phyloP scores from a whole-genome alignment of 2,888 invertebrate species.

The Globia sparganii region DNA sequence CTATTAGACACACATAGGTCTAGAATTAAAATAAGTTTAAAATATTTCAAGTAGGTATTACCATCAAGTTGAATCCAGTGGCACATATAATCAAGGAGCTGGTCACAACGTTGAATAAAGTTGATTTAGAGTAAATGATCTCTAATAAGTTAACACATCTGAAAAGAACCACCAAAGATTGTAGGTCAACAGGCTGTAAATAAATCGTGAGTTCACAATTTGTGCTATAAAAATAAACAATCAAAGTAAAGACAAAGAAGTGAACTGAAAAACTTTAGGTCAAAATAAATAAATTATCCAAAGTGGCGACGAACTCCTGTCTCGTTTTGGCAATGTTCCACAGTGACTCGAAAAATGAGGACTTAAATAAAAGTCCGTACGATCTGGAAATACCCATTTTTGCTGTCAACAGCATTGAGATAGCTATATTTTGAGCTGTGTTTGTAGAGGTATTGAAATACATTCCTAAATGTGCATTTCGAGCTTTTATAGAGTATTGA shows the following conservation, averaged over 20 bases:
- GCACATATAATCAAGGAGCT: slow-evolving; percentile 80
- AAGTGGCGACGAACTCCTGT: slow-evolving; percentile 37
- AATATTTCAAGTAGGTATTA: slow-evolving; percentile 41
- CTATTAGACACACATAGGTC: neutral
- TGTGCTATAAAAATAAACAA: slow-evolving; percentile 27
- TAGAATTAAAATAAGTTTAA: neutral
- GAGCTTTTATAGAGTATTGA: neutral
- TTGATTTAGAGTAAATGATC: slow-evolving; percentile 73
- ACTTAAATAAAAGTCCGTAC: slow-evolving; percentile 38
- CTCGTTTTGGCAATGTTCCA: slow-evolving; percentile 61
- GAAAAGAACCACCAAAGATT: slow-evolving; percentile 54
- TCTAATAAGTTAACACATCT: slow-evolving; percentile 78
- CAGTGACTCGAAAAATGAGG: slow-evolving; percentile 42
- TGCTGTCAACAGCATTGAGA: slow-evolving; percentile 13
- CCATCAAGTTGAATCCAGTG: slow-evolving; percentile 78
- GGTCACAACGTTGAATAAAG: slow-evolving; percentile 74
- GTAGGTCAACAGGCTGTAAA: neutral
- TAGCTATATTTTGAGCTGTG: slow-evolving; percentile 7
- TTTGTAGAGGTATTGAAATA: neutral
- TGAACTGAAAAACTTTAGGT: slow-evolving; percentile 25
- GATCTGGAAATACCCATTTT: slow-evolving; percentile 24
- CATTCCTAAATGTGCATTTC: neutral
- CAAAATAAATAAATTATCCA: slow-evolving; percentile 50
- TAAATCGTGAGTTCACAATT: slow-evolving; percentile 1
- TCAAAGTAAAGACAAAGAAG: slow-evolving; percentile 24